A percentile compares a stretch with the other conserved stretches of the same genome.
phyloP scores from a whole-genome alignment of 2,888 invertebrate species.

The Volucella zonaria region DNA sequence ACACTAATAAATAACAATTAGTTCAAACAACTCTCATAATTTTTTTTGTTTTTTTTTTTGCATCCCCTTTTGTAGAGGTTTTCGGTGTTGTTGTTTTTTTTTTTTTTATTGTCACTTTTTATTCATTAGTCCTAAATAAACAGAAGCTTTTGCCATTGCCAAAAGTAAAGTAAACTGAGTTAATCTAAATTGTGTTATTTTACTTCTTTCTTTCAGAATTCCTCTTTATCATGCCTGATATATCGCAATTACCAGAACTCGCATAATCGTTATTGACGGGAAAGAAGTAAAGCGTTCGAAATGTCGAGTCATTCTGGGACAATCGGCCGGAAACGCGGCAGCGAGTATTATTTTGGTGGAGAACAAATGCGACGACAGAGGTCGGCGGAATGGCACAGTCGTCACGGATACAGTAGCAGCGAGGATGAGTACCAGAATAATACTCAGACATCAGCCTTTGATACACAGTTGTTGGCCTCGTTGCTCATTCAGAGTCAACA shows the following conservation, averaged over 20 bases:
- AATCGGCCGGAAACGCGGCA: conserved; percentile 82
- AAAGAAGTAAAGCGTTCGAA: conserved; percentile 54
- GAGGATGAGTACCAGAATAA: conserved; percentile 84
- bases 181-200: conserved; percentile 37
- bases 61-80: conserved; percentile 3
- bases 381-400: conserved; percentile 85
- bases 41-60: neutral
- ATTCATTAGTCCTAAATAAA: conserved; percentile 44
- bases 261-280: conserved; percentile 17
- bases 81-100: conserved; percentile 3
- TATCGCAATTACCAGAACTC: conserved; percentile 43
- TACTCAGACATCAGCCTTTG: conserved; percentile 82
- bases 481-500: conserved; percentile 85
- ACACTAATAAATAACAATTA: conserved; percentile 69
- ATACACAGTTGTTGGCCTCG: conserved; percentile 85
- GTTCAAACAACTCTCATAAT: conserved; percentile 56
- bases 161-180: conserved; percentile 2
- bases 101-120: conserved; percentile 38
- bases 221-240: conserved; percentile 47
- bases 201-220: conserved; percentile 43
- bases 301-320: conserved; percentile 83
- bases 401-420: conserved; percentile 84
- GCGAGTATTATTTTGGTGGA: conserved; percentile 81
- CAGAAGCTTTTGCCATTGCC: conserved; percentile 4
- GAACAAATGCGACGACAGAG: conserved; percentile 84